Evolutionary conservation across 1,140 invertebrate species (phyloP).

Genomic region (Spodoptera litura): DNA sequence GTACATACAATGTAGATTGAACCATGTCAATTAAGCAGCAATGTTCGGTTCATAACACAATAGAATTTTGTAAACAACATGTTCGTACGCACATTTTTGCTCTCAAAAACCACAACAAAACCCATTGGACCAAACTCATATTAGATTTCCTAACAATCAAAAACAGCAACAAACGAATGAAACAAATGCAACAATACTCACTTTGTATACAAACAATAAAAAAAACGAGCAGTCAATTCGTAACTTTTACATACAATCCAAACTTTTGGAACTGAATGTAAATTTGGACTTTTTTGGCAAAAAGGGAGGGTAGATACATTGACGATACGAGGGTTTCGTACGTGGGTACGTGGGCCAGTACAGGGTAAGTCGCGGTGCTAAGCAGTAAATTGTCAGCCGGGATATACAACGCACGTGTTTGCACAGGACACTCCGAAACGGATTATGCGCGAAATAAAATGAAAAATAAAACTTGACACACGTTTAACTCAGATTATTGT

Average conservation of each 20-base stretch:
- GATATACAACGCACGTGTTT: slow-evolving; percentile 7
- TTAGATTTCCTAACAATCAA: too few relatives aligned
- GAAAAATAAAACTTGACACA: slow-evolving; percentile 3
- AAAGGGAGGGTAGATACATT: slow-evolving; percentile 20
- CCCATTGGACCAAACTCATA: too few relatives aligned
- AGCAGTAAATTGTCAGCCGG: slow-evolving; percentile 26
- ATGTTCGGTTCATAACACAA: too few relatives aligned
- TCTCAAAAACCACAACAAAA: too few relatives aligned
- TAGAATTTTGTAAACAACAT: too few relatives aligned
- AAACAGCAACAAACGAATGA: not conserved
- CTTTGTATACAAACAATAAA: slow-evolving; percentile 7
- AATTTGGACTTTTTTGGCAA: slow-evolving; percentile 8
- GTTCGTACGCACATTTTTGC: too few relatives aligned
- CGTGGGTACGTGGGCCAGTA: slow-evolving; percentile 1
- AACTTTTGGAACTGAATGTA: slow-evolving; percentile 21
- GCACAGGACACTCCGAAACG: not conserved
- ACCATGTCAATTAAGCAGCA: too few relatives aligned
- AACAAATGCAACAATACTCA: not conserved
- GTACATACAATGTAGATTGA: too few relatives aligned
- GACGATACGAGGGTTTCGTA: slow-evolving; percentile 15
- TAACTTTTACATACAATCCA: slow-evolving; percentile 8
- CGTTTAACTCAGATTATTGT: slow-evolving; percentile 33
- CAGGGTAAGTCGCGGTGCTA: slow-evolving; percentile 7
- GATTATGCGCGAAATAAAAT: slow-evolving; percentile 18
- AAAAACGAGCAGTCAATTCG: slow-evolving; percentile 4